These are phyloP conservation scores for Gulo gulo DNA, from an alignment of 2,113 vertebrate genomes.

Conservation along the genomic window DNA sequence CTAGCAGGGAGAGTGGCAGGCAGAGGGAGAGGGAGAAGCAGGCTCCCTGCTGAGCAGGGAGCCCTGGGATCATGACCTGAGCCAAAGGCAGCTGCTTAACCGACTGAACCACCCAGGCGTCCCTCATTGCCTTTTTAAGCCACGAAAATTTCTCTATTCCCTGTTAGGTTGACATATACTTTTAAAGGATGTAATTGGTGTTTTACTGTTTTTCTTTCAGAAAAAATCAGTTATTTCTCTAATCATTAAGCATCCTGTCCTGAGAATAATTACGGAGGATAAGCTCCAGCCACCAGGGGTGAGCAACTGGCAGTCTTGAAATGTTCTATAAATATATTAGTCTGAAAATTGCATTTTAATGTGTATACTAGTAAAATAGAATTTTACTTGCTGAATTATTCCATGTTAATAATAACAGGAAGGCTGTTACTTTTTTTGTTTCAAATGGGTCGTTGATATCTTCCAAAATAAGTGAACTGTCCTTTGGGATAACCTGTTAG, in stretches of 20 bases:
- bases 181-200: not conserved
- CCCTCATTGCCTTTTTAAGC: constrained; percentile 22
- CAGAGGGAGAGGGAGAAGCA: too few species aligned
- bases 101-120: too few species aligned
- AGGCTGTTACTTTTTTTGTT: not conserved
- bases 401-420: not conserved
- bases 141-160: not conserved
- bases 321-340: constrained; percentile 69
- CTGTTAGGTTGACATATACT: not conserved
- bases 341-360: constrained; percentile 67
- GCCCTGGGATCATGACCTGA: too few species aligned
- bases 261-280: constrained; percentile 29
- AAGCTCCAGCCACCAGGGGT: not conserved
- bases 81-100: too few species aligned
- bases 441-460: not conserved
- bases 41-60: too few species aligned
- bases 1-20: too few species aligned
- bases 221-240: constrained; percentile 34
- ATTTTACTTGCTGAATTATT: constrained; percentile 54
- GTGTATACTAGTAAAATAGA: constrained; percentile 53
- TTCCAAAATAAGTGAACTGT: constrained; percentile 12
- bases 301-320: constrained; percentile 19
- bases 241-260: constrained; percentile 32
- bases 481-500: constrained; percentile 22
- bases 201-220: constrained; percentile 47